A percentile compares a stretch with the other conserved stretches of the same genome.
phyloP scores from a whole-genome alignment of 2,113 vertebrate genomes.

The rabbit (Oryctolagus cuniculus) region mOryCun1.1 NC_091436.1:58502001-58502500 shows the following conservation, averaged over 20 bases:
- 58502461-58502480: no score
- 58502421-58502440: neutral
- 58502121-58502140: neutral
- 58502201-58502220: neutral
- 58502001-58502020: neutral
- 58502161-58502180: neutral
- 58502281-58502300: neutral
- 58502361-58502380: neutral
- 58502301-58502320: neutral
- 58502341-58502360: neutral
- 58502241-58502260: neutral
- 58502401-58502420: neutral
- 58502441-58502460: neutral
- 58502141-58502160: neutral
- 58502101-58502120: neutral
- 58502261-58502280: neutral
- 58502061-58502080: accelerated
- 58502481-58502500: no score
- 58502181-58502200: neutral
- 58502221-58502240: neutral
- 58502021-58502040: neutral
- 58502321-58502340: neutral
- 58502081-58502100: neutral
- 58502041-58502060: neutral
- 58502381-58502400: neutral